Evolutionary conservation across 2,113 vertebrate species (phyloP), one percentile per base, ranked within the genome.

Genomic region (Ammodytes dubius): DNA sequence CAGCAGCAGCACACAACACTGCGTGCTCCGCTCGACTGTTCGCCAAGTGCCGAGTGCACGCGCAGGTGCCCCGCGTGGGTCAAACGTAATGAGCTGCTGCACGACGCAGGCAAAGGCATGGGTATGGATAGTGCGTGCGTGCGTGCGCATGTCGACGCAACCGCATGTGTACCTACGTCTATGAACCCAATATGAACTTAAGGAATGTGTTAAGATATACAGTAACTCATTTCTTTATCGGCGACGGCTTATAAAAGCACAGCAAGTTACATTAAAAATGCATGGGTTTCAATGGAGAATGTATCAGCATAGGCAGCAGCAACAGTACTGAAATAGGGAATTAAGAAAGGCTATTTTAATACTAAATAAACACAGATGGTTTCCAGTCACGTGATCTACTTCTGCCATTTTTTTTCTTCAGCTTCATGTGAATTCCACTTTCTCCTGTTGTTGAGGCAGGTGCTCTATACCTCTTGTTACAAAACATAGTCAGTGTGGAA

Each of bases 71-170:
- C 68, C 49, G 54, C 74, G 3, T 39, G 79, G 69, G 89, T 84
- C 83, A 73, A 75, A 87, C 84, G 71, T 70, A 87, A 83, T 63
- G 74, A 87, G 87, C 73, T 39, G 87, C 73, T 39, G 88, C 87
- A 79, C 83, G 83, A 85, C 82, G 58, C 82, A 85, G 84, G 27
- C 81, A 7, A 64, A 63, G 59, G 82, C 72, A 77, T 49, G 53
- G 60, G 67, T 46, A 67, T 27, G 50, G 54, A 4, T 40, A 66
- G 81, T 39, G 77, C 69, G 72, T 27, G 27, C 69, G 72, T 27
- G 27, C 27, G 27, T 81, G 78, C 59, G 60, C 82, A 45, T 49
- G 46, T 40, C 27, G 57, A 77, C 72, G 42, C 65, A 64, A 43
- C 60, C 58, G 67, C 74, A 37, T 50, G 58, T 10, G 6, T 10